These are phyloP conservation scores for Rhagophthalmus giganteus DNA, from an alignment of 2,888 invertebrate species.

Conservation along the genomic window DNA sequence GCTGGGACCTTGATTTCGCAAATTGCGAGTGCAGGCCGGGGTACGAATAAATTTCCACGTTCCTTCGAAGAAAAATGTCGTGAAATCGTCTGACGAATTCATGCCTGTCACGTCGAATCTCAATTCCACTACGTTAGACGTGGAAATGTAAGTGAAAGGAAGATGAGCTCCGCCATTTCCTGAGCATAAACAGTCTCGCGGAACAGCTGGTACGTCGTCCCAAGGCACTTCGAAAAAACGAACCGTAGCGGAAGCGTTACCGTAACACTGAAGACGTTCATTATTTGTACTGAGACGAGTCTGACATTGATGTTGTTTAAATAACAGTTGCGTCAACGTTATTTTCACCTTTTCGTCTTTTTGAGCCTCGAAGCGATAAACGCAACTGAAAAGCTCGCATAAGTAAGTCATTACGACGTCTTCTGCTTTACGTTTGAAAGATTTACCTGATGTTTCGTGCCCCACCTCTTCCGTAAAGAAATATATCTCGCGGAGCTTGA, in stretches of 20 bases:
- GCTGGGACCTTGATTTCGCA: slow-evolving; percentile 73
- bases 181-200: slow-evolving; percentile 80
- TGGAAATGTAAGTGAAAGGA: slow-evolving; percentile 77
- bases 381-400: slow-evolving; percentile 75
- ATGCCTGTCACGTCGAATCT: slow-evolving; percentile 81
- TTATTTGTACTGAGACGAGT: slow-evolving; percentile 67
- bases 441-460: slow-evolving; percentile 75
- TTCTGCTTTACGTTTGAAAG: no score
- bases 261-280: slow-evolving; percentile 71
- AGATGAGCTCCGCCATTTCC: slow-evolving; percentile 51
- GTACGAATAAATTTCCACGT: slow-evolving; percentile 78
- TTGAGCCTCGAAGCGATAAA: slow-evolving; percentile 85
- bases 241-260: slow-evolving; percentile 69
- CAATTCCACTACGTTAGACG: slow-evolving; percentile 75
- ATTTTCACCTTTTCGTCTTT: slow-evolving; percentile 79
- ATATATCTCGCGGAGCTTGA: slow-evolving; percentile 79
- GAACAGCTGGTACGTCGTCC: slow-evolving; percentile 69
- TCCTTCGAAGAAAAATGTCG: slow-evolving; percentile 82
- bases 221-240: slow-evolving; percentile 79
- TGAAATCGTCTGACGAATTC: slow-evolving; percentile 84
- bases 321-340: slow-evolving; percentile 72
- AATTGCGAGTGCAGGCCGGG: slow-evolving; percentile 68
- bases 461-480: slow-evolving; percentile 84
- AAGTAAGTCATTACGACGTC: no score
- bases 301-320: slow-evolving; percentile 57